Percentiles rank a stretch among this genome's conserved stretches.
phyloP scores from a whole-genome alignment of 1,140 invertebrate species.

The Dendrolimus kikuchii region DNA sequence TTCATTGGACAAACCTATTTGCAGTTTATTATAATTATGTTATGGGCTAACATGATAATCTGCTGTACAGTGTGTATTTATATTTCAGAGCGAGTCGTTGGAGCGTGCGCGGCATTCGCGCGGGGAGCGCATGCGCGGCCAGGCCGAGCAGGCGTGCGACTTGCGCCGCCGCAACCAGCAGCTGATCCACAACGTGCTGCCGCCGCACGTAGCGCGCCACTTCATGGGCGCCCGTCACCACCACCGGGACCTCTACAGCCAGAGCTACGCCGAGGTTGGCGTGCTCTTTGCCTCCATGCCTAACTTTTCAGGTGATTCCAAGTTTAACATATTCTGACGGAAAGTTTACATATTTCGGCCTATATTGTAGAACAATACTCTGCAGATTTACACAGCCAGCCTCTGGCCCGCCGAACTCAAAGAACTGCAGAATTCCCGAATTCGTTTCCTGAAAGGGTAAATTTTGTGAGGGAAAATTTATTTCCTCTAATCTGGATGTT shows the following conservation, averaged over 20 bases:
- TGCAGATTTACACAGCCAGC: too few relatives aligned
- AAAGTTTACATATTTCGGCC: too few relatives aligned
- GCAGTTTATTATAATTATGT: not conserved
- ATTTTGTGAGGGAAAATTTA: too few relatives aligned
- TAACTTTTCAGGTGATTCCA: constrained; percentile 83
- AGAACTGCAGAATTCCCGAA: too few relatives aligned
- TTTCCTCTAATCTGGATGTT: too few relatives aligned
- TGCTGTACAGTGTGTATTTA: not conserved
- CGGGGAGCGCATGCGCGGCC: constrained; percentile 74
- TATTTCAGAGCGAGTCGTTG: constrained; percentile 40
- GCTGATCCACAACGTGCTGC: constrained; percentile 89
- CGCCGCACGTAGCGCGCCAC: constrained; percentile 92
- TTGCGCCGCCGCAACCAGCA: constrained; percentile 92
- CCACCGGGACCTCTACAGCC: constrained; percentile 93
- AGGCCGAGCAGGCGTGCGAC: constrained; percentile 88
- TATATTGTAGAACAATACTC: too few relatives aligned
- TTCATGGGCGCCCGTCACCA: constrained; percentile 88
- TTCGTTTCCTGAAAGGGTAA: too few relatives aligned
- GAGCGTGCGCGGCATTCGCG: constrained; percentile 57
- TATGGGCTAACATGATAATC: not conserved
- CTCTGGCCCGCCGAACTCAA: too few relatives aligned
- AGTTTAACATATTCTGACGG: not conserved
- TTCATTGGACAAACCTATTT: too few relatives aligned
- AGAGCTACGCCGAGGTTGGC: constrained; percentile 93
- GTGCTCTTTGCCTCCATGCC: constrained; percentile 96